A percentile compares a stretch with the other conserved stretches of the same genome.
Conservation (phyloP, 2,113 vertebrate genomes). For the Scopus umbretta region DNA sequence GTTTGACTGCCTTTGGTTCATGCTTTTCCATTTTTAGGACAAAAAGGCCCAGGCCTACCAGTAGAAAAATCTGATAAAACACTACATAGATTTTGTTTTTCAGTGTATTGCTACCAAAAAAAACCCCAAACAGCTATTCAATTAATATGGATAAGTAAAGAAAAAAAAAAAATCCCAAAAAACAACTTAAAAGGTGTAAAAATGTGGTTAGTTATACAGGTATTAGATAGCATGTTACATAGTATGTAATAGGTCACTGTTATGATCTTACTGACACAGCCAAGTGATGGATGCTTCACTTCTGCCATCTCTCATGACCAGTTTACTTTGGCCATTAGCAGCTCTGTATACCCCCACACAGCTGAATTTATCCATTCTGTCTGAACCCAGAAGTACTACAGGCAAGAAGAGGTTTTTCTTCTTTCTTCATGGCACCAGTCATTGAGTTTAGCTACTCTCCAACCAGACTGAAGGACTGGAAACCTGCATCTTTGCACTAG, state of each 20-base stretch:
- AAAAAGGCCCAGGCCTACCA: background rate
- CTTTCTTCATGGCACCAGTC: background rate
- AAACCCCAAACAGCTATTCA: background rate
- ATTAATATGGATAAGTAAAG: background rate
- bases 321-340: background rate
- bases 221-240: background rate
- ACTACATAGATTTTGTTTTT: background rate
- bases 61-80: background rate
- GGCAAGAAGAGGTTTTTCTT: background rate
- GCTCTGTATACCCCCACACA: rapidly evolving
- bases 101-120: background rate
- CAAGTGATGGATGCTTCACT: background rate
- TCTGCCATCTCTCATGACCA: background rate
- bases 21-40: background rate
- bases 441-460: background rate
- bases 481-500: background rate
- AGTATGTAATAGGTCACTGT: too few relatives aligned
- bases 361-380: background rate
- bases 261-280: background rate
- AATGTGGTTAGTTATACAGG: background rate
- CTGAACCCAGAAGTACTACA: background rate
- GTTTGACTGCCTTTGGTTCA: background rate
- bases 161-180: background rate
- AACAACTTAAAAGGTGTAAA: background rate
- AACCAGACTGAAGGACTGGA: background rate